Percentiles rank a stretch among this genome's conserved stretches.
These are phyloP conservation scores for Myocastor coypus DNA, from an alignment of 2,113 vertebrate species.

Conservation along the genomic window DNA sequence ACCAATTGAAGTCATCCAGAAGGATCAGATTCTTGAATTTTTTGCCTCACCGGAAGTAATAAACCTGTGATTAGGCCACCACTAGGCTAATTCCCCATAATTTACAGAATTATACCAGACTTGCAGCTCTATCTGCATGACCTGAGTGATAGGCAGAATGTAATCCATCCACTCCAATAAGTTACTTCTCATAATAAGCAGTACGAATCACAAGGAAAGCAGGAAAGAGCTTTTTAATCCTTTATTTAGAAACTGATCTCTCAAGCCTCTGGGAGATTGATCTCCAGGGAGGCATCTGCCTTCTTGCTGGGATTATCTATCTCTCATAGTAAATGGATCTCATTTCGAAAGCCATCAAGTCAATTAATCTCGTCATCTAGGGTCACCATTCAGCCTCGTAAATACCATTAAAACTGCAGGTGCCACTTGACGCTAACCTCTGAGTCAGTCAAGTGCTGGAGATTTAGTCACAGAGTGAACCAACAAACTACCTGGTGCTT, in stretches of 20 bases:
- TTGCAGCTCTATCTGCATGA: not conserved
- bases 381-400: conserved; percentile 48
- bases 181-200: not conserved
- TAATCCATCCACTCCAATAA: not conserved
- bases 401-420: not conserved
- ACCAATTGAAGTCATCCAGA: not conserved
- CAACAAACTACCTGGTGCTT: not conserved
- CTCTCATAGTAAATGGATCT: conserved; percentile 51
- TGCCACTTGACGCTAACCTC: not conserved
- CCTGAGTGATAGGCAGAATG: not conserved
- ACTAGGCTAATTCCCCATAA: not conserved
- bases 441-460: not conserved
- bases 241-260: conserved; percentile 55
- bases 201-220: not conserved
- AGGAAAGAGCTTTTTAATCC: conserved; percentile 25
- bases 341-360: conserved; percentile 59
- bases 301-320: conserved; percentile 47
- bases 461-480: not conserved
- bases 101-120: not conserved
- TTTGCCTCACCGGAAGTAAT: not conserved
- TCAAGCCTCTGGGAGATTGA: not conserved
- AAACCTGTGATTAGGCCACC: not conserved
- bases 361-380: conserved; percentile 48
- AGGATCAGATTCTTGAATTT: not conserved
- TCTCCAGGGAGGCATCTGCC: conserved; percentile 41